phyloP scores from a whole-genome alignment of 2,888 invertebrate genomes.

The Parascotia fuliginaria region DNA sequence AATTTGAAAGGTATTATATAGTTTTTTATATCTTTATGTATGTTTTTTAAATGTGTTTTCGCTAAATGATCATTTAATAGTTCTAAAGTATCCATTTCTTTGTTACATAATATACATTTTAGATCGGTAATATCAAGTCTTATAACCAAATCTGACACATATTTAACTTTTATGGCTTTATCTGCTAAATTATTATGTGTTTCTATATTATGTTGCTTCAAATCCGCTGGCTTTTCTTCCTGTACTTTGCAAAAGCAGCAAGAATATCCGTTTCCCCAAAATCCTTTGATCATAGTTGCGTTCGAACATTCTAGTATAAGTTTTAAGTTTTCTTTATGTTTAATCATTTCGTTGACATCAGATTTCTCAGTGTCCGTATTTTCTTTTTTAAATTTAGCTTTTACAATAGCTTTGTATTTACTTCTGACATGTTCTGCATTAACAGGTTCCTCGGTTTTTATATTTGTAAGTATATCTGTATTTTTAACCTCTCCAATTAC shows the following conservation, averaged over 20 bases:
- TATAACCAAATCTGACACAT: conserved; percentile 47
- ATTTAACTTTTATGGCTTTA: conserved; percentile 33
- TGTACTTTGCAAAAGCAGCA: conserved; percentile 46
- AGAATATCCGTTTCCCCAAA: conserved; percentile 39
- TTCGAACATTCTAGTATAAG: conserved; percentile 43
- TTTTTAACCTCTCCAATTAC: background rate
- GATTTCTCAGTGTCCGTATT: conserved; percentile 16
- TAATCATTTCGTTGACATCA: conserved; percentile 31
- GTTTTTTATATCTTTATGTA: conserved; percentile 59
- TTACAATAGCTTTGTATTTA: conserved; percentile 29
- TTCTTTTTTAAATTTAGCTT: conserved; percentile 29
- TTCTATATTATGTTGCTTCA: conserved; percentile 48
- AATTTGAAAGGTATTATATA: conserved; percentile 70
- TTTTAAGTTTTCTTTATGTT: conserved; percentile 45
- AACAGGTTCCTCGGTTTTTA: conserved; percentile 8
- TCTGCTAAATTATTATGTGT: conserved; percentile 24
- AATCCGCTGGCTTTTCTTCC: conserved; percentile 26
- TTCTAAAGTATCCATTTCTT: conserved; percentile 47
- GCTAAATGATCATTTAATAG: conserved; percentile 53
- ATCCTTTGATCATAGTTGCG: conserved; percentile 48
- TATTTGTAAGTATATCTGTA: background rate
- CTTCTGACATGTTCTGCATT: conserved; percentile 25
- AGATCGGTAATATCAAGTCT: conserved; percentile 65
- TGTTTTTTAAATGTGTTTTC: conserved; percentile 44
- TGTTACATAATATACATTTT: conserved; percentile 56